Percentiles rank a stretch among this genome's conserved stretches.
Conservation (phyloP, 2,888 invertebrate genomes). For the Palloptera scutellata region DNA sequence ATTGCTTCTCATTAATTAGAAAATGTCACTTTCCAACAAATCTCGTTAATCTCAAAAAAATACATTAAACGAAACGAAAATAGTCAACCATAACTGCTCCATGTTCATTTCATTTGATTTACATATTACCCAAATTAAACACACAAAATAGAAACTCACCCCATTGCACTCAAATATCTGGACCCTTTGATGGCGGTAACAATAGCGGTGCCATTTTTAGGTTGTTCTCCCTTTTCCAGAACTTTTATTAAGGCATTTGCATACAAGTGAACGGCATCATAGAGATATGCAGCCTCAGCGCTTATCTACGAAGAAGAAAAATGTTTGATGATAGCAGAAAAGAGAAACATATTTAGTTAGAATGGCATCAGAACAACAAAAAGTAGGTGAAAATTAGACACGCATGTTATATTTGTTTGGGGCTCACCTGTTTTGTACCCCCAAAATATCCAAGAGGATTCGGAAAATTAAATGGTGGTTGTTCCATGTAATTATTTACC, state of each 20-base stretch:
- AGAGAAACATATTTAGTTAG: not conserved
- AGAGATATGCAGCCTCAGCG: constrained; percentile 89
- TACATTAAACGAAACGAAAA: not conserved
- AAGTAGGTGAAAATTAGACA: not conserved
- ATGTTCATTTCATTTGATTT: not conserved
- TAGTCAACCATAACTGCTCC: not conserved
- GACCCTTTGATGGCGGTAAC: constrained; percentile 79
- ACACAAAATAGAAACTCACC: constrained; percentile 67
- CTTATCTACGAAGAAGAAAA: constrained; percentile 70
- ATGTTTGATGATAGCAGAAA: not conserved
- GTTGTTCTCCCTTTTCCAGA: constrained; percentile 73
- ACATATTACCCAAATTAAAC: not conserved
- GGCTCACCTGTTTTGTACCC: constrained; percentile 72
- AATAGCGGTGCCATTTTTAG: constrained; percentile 83
- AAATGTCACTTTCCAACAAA: too few species aligned
- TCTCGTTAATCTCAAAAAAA: not conserved
- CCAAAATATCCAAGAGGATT: constrained; percentile 80
- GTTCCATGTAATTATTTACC: constrained; percentile 84
- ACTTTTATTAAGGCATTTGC: constrained; percentile 80
- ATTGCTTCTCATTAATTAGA: too few species aligned
- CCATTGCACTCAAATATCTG: constrained; percentile 85
- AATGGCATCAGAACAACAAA: not conserved
- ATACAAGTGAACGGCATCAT: constrained; percentile 93
- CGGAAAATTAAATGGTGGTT: constrained; percentile 86
- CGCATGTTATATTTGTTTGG: too few species aligned